Conservation (phyloP, 2,888 invertebrate species). For the Athripsodes cinereus region DNA sequence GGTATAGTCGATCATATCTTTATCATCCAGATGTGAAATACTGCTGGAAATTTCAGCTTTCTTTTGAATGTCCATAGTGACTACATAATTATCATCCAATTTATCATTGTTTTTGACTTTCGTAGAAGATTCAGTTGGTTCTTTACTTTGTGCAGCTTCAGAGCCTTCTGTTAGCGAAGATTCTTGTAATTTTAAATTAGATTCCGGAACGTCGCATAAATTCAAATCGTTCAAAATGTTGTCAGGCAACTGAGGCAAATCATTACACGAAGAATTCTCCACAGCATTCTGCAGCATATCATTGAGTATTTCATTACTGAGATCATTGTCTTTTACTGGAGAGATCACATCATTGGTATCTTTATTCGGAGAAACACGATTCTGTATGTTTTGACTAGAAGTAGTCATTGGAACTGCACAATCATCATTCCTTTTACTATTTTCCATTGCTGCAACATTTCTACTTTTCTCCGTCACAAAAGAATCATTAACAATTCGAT, state of each 20-base stretch:
- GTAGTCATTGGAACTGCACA: too few relatives aligned
- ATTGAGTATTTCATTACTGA: neutral
- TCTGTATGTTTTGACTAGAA: neutral
- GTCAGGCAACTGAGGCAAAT: conserved; percentile 2
- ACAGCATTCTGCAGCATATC: neutral
- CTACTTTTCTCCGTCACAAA: neutral
- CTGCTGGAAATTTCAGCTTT: too few relatives aligned
- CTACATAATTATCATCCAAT: too few relatives aligned
- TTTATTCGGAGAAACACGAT: neutral
- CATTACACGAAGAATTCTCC: neutral
- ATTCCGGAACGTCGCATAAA: neutral
- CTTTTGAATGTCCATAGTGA: too few relatives aligned
- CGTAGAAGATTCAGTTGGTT: too few relatives aligned
- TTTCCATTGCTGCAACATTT: neutral
- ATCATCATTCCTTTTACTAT: too few relatives aligned
- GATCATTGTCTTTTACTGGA: neutral
- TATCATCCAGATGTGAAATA: too few relatives aligned
- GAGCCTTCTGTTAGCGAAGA: neutral
- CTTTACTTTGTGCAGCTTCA: too few relatives aligned
- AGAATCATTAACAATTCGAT: neutral
- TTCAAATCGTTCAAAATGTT: conserved; percentile 2
- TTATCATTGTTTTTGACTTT: too few relatives aligned
- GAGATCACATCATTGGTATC: neutral
- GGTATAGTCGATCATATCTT: too few relatives aligned
- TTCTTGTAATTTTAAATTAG: neutral